Percentiles rank a stretch among this genome's conserved stretches.
Conservation (phyloP, 2,888 invertebrate species). For the Xylophagus ater region DNA sequence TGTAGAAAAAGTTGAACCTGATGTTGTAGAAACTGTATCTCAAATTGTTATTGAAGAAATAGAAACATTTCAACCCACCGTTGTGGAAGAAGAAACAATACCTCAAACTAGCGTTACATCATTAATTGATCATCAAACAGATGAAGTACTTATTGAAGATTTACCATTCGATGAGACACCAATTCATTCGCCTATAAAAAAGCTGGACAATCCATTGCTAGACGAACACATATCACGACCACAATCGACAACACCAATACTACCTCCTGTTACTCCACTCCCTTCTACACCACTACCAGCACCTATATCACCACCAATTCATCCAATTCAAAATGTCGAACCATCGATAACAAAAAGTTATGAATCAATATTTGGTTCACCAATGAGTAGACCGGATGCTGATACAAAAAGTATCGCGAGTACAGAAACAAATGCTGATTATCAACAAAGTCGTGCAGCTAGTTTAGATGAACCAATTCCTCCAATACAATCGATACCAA, state of each 20-base stretch:
- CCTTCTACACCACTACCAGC: not conserved
- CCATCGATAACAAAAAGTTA: conserved; percentile 25
- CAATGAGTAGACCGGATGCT: conserved; percentile 22
- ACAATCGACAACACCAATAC: conserved; percentile 1
- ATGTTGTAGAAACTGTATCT: not conserved
- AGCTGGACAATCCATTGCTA: not conserved
- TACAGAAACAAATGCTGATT: conserved; percentile 28
- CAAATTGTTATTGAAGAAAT: not conserved
- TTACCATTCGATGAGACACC: conserved; percentile 4
- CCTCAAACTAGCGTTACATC: not conserved
- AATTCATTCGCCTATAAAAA: not conserved
- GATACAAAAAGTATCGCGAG: conserved; percentile 23
- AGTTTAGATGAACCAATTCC: conserved; percentile 19
- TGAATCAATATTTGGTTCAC: conserved; percentile 29
- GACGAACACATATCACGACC: not conserved
- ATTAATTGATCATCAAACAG: too few species aligned
- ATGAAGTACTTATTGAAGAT: not conserved
- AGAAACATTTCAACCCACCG: too few species aligned
- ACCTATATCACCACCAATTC: not conserved
- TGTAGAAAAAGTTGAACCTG: not conserved
- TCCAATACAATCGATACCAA: conserved; percentile 6
- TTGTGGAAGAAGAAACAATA: not conserved
- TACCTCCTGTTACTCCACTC: conserved; percentile 5
- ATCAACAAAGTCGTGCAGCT: conserved; percentile 21
- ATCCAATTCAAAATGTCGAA: conserved; percentile 22